These are phyloP conservation scores for Ctenomys sociabilis DNA, from an alignment of 2,113 vertebrate genomes.

Conservation along the genomic window DNA sequence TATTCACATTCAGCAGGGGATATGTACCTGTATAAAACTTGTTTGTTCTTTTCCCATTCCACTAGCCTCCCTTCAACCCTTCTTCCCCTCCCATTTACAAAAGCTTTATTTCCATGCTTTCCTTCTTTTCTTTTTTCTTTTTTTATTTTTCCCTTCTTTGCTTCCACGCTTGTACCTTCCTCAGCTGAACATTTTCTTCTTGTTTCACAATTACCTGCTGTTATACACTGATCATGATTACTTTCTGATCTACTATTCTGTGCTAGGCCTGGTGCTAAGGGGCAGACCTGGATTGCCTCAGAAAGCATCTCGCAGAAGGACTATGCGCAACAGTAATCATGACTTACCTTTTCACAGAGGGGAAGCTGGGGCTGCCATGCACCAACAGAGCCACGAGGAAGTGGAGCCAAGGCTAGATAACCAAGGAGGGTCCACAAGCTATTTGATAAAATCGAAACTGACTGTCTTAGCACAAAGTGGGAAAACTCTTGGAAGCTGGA, in stretches of 20 bases:
- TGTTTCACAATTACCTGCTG: neutral
- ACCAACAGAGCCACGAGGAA: neutral
- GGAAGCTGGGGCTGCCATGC: neutral
- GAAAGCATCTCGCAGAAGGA: neutral
- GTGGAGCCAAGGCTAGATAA: neutral
- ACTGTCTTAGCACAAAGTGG: neutral
- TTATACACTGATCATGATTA: neutral
- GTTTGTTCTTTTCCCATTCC: neutral
- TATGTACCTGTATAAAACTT: neutral
- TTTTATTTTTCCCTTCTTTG: neutral
- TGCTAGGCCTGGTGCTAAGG: neutral
- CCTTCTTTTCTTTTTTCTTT: neutral
- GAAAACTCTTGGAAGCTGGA: neutral
- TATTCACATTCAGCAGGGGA: neutral
- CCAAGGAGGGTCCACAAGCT: neutral
- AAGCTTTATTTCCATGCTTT: neutral
- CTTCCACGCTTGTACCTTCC: neutral
- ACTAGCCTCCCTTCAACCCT: neutral
- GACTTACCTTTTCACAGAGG: neutral
- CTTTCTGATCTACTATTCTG: neutral
- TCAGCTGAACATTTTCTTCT: neutral
- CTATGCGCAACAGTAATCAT: neutral
- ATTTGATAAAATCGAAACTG: neutral
- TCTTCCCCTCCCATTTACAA: neutral
- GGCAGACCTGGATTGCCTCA: neutral